Base-by-base conservation (phyloP, 1,140 invertebrate species). In the Drosophila ananassae region DNA sequence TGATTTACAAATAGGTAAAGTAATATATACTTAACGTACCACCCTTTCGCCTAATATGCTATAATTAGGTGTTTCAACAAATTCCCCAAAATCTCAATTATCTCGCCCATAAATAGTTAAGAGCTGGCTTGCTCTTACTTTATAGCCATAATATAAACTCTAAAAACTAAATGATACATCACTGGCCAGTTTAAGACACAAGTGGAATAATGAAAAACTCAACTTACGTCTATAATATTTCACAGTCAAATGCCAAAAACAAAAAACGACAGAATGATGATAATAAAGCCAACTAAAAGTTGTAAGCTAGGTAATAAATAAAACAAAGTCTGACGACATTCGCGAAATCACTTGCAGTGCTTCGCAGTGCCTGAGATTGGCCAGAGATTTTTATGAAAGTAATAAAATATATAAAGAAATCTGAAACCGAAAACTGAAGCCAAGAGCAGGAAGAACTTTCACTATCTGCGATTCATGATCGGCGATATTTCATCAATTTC, bases 301-400 rank as follows among this genome's bases (percentile, higher is more conserved):
- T 21, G 54, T 54, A 78, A 44, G 57, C 60, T 39, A 54, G 68
- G 68, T 64, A 73, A 77, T 81, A 78, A 82, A 73, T 77, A 73
- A 74, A 74, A 68, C 50, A 78, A 77, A 59, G 51, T 58, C 75
- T 82, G 68, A 81, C 73, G 73, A 68, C 73, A 77, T 64, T 60
- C 28, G 53, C 46, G 13, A 2, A 30, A 48, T 72, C 22, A 17
- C 54, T 73, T 73, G 44, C 28, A 63, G 69, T 73, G 68, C 57
- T 55, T 51, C 32, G 34, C 34, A 37, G 2, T 9, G 8, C 30
- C 30, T 7, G 30, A 30, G 30, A 30, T 30, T 30, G 3, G 51
- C 10, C 22, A 9, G 44, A 55, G 63, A 68, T 82, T 68, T 61
- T 55, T 47, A 60, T 56, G 57, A 22, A 59, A 52, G 28, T 44